Percentiles rank a stretch among this genome's conserved stretches.
Evolutionary conservation across 2,113 vertebrate species (phyloP).

Genomic region (Anser brachyrhynchus): DNA sequence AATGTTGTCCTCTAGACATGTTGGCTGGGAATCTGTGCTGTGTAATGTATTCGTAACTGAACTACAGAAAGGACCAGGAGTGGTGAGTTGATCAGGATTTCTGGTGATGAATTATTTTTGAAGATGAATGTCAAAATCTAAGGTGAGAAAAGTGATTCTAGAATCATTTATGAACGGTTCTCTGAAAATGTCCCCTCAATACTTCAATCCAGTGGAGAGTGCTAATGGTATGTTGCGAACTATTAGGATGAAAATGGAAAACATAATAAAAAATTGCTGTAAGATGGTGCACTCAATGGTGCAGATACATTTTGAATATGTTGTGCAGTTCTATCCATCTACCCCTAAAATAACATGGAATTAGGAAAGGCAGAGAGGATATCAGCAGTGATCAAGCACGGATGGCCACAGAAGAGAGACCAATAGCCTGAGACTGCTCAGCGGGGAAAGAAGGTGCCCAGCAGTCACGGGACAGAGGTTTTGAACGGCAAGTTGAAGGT

Average conservation of each 20-base stretch:
- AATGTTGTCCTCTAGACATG: neutral
- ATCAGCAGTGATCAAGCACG: neutral
- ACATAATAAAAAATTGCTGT: neutral
- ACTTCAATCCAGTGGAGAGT: neutral
- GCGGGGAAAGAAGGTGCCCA: fast-evolving
- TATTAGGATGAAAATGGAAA: neutral
- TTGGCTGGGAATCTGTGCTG: neutral
- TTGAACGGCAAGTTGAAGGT: neutral
- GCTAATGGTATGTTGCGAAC: neutral
- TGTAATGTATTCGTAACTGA: neutral
- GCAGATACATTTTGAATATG: neutral
- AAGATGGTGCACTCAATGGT: neutral
- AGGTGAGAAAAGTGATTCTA: neutral
- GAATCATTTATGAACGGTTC: neutral
- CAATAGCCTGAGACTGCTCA: neutral
- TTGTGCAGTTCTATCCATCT: neutral
- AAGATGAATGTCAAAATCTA: neutral
- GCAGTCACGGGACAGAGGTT: neutral
- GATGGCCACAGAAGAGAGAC: neutral
- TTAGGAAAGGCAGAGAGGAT: neutral
- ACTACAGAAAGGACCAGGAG: neutral
- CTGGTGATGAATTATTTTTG: neutral
- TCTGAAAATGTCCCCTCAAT: neutral
- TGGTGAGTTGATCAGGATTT: neutral
- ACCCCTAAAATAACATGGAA: neutral